phyloP scores from a whole-genome alignment of 2,113 vertebrate species.

The Trichechus manatus region DNA sequence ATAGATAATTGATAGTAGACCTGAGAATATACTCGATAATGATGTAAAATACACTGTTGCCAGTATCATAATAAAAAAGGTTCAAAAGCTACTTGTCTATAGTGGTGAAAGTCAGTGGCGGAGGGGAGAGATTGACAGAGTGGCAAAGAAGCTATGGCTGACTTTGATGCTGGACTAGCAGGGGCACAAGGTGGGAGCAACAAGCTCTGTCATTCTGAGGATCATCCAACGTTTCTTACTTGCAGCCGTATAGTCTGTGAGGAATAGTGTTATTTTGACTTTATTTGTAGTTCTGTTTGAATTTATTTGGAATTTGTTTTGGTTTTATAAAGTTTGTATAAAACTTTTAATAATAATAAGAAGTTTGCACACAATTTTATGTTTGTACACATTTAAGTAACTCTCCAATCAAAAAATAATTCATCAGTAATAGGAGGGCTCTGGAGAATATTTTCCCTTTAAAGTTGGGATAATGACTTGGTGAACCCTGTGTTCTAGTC shows the following conservation, averaged over 20 bases:
- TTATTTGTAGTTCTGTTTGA: too few relatives aligned
- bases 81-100: neutral
- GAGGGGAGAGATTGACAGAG: neutral
- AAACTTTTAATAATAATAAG: neutral
- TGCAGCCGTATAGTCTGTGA: too few relatives aligned
- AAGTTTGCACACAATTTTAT: neutral
- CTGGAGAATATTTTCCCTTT: conserved; percentile 35
- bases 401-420: neutral
- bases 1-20: neutral
- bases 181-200: too few relatives aligned
- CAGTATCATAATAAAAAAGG: neutral
- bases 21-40: neutral
- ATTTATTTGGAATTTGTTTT: neutral
- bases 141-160: too few relatives aligned
- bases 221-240: too few relatives aligned
- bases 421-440: neutral
- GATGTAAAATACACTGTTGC: neutral
- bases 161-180: too few relatives aligned
- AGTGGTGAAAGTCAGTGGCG: neutral
- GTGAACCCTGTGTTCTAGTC: neutral
- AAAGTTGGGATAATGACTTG: neutral
- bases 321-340: neutral
- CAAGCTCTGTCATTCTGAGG: too few relatives aligned
- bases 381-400: neutral
- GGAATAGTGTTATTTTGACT: too few relatives aligned